phyloP scores from a whole-genome alignment of 2,797 vertebrate species.

The Serranus cabrilla region DNA sequence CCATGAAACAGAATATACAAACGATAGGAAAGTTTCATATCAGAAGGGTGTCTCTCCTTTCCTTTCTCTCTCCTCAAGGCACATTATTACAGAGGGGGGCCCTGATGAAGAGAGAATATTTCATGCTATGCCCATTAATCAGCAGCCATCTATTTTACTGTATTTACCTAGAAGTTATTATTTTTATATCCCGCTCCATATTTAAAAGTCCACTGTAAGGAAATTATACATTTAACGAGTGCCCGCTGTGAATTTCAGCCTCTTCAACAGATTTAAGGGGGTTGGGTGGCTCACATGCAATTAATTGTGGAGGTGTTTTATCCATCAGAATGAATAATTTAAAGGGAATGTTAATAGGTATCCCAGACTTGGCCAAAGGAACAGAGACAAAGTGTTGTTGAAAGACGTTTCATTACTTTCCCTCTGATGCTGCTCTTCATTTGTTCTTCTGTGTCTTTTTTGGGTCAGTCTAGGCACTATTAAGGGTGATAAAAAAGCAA shows the following conservation, averaged over 20 bases:
- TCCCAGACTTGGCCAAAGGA: conserved; percentile 83
- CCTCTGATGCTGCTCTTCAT: conserved; percentile 80
- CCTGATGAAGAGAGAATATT: conserved; percentile 63
- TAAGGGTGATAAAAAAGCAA: conserved; percentile 31
- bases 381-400: conserved; percentile 85
- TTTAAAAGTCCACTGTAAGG: conserved; percentile 62
- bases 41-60: conserved; percentile 60
- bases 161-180: conserved; percentile 72
- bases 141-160: conserved; percentile 39
- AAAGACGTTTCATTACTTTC: conserved; percentile 85
- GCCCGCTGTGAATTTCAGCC: conserved; percentile 66
- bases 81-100: conserved; percentile 46
- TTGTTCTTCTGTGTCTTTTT: conserved; percentile 69
- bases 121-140: conserved; percentile 60
- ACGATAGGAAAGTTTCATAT: conserved; percentile 73
- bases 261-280: conserved; percentile 76
- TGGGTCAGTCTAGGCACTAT: conserved; percentile 62
- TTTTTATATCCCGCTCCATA: conserved; percentile 54
- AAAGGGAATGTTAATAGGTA: conserved; percentile 88
- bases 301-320: conserved; percentile 90
- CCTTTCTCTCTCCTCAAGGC: conserved; percentile 57
- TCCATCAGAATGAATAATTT: conserved; percentile 91
- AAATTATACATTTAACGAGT: conserved; percentile 73
- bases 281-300: conserved; percentile 80
- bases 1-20: conserved; percentile 86